Evolutionary conservation across 2,888 invertebrate species (phyloP).

Genomic region (Oscheius sp.): DNA sequence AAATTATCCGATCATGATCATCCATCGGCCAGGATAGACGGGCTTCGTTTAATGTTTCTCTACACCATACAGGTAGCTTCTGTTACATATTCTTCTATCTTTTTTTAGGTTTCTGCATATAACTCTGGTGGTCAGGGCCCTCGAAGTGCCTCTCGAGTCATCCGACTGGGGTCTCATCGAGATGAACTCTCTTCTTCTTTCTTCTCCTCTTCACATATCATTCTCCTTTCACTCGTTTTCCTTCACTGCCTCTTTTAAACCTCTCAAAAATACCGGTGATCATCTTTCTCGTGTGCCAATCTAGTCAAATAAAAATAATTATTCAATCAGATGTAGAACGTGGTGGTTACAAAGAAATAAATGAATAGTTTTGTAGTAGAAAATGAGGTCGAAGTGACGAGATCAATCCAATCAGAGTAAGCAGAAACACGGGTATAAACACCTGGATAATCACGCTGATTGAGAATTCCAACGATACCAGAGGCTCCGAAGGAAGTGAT

Average conservation of each 20-base stretch:
- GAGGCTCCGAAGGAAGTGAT: slow-evolving; percentile 56
- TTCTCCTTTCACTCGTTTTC: not conserved
- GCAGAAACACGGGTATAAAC: slow-evolving; percentile 53
- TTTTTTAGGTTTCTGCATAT: slow-evolving; percentile 57
- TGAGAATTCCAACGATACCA: slow-evolving; percentile 46
- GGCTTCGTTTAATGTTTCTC: slow-evolving; percentile 62
- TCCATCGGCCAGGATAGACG: slow-evolving; percentile 65
- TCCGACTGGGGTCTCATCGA: slow-evolving; percentile 54
- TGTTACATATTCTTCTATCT: too few species aligned
- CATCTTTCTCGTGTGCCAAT: slow-evolving; percentile 22
- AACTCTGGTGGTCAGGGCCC: slow-evolving; percentile 66
- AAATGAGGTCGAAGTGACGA: slow-evolving; percentile 13
- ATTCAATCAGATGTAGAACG: too few species aligned
- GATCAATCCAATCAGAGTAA: slow-evolving; percentile 49
- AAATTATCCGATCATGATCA: slow-evolving; percentile 50
- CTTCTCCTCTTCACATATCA: not conserved
- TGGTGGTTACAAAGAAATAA: too few species aligned
- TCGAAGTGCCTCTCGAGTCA: slow-evolving; percentile 44
- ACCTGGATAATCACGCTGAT: slow-evolving; percentile 52
- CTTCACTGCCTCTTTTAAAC: not conserved
- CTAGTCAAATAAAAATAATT: slow-evolving; percentile 22
- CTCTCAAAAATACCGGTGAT: slow-evolving; percentile 12
- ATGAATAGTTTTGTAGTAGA: too few species aligned
- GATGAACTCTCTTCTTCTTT: slow-evolving; percentile 18
- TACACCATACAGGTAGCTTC: slow-evolving; percentile 59